Evolutionary conservation across 2,888 invertebrate species (phyloP).

Genomic region (Trissolcus brochymenae): DNA sequence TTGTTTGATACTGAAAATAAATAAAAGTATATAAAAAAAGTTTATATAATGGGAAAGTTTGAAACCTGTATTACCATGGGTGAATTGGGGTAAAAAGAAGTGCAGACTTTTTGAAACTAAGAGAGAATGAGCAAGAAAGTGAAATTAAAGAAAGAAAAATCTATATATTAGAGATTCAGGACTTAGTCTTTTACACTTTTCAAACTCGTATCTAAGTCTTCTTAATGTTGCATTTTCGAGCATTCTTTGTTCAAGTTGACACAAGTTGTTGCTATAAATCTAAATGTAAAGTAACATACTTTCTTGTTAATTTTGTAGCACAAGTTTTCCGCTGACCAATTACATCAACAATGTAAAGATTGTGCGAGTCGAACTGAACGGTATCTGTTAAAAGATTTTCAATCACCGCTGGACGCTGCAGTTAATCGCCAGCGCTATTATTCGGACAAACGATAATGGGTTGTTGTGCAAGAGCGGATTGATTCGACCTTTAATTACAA

Average conservation of each 20-base stretch:
- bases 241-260: background rate
- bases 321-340: constrained; percentile 41
- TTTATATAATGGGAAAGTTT: too few relatives aligned
- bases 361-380: constrained; percentile 27
- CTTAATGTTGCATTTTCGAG: too few relatives aligned
- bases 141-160: too few relatives aligned
- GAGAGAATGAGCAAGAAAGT: too few relatives aligned
- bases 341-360: constrained; percentile 37
- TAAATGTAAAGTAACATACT: constrained; percentile 3
- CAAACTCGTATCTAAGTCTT: too few relatives aligned
- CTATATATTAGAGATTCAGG: too few relatives aligned
- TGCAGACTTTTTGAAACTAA: too few relatives aligned
- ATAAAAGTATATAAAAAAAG: too few relatives aligned
- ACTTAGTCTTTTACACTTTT: too few relatives aligned
- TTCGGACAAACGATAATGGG: constrained; percentile 49
- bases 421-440: constrained; percentile 45
- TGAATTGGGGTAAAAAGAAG: too few relatives aligned
- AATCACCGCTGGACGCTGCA: constrained; percentile 47
- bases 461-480: constrained; percentile 50
- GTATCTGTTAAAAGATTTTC: constrained; percentile 46
- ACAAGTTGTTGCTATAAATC: background rate
- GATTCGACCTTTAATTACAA: constrained; percentile 53
- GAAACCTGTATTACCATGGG: too few relatives aligned
- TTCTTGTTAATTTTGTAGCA: constrained; percentile 33
- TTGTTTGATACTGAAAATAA: too few relatives aligned